Evolutionary conservation across 1,140 invertebrate species (phyloP).

Genomic region (Calosoma granatense): DNA sequence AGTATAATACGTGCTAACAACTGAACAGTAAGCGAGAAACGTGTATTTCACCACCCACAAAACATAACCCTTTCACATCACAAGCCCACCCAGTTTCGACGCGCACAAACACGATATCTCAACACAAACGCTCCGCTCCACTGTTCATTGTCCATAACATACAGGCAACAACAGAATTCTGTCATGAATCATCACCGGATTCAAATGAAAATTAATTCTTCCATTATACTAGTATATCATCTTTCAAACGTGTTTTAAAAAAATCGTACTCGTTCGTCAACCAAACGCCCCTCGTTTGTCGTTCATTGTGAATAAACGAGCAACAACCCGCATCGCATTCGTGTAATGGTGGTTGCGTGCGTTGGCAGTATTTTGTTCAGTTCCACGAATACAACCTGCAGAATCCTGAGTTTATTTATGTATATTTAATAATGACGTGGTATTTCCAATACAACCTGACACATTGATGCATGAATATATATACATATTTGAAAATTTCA

Average conservation of each 20-base stretch:
- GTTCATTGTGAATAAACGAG: no score
- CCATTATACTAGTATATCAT: neutral
- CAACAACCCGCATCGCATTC: neutral
- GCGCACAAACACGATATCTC: neutral
- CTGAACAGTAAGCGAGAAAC: neutral
- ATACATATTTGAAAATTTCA: no score
- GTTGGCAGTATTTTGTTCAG: neutral
- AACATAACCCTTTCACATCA: neutral
- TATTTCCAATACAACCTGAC: neutral
- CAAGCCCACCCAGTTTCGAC: no score
- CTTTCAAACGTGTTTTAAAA: neutral
- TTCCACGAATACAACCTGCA: neutral
- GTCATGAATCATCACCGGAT: neutral
- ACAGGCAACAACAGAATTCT: no score
- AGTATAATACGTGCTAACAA: slow-evolving; percentile 2
- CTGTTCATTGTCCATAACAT: no score
- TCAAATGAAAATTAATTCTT: neutral
- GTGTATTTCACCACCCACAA: neutral
- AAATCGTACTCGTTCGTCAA: neutral
- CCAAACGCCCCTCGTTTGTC: neutral
- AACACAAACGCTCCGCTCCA: neutral
- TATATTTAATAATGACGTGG: neutral
- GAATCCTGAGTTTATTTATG: neutral
- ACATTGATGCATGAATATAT: no score
- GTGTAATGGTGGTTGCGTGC: neutral